A percentile compares a stretch with the other conserved stretches of the same genome.
phyloP scores from a whole-genome alignment of 2,888 invertebrate species.

The Nudaria mundana region DNA sequence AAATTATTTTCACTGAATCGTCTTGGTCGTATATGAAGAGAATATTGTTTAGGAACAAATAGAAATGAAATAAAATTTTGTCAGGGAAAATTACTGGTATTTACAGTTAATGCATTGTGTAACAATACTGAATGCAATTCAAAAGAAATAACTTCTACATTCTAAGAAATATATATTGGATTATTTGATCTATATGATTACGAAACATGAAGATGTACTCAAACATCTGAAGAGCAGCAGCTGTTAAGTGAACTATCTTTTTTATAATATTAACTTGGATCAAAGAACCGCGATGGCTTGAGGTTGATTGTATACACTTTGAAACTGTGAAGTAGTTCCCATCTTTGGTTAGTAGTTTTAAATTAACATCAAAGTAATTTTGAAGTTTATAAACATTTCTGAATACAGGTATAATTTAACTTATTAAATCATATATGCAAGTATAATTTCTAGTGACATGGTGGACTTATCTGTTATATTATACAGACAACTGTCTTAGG shows the following conservation, averaged over 20 bases:
- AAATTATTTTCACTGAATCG: conserved; percentile 36
- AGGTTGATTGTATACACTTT: conserved; percentile 38
- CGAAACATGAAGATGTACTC: conserved; percentile 51
- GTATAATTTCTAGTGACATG: too few species aligned
- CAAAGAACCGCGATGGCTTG: conserved; percentile 40
- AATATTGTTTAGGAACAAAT: conserved; percentile 37
- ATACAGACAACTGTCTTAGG: too few species aligned
- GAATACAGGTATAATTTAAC: too few species aligned
- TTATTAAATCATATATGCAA: too few species aligned
- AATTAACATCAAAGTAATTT: too few species aligned
- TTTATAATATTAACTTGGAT: conserved; percentile 47
- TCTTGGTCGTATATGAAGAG: conserved; percentile 21
- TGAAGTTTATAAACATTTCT: too few species aligned
- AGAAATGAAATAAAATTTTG: conserved; percentile 32
- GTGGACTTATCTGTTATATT: too few species aligned
- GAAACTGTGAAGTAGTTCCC: conserved; percentile 28
- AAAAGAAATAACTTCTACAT: conserved; percentile 30
- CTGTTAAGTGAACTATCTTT: conserved; percentile 33
- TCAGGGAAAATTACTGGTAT: conserved; percentile 18
- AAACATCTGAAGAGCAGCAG: conserved; percentile 40
- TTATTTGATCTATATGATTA: conserved; percentile 30
- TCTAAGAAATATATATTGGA: conserved; percentile 33
- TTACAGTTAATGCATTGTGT: too few species aligned
- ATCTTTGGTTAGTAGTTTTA: conserved; percentile 8
- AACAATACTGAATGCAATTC: too few species aligned